Conservation (phyloP, 2,888 invertebrate species). For the Macaria notata region DNA sequence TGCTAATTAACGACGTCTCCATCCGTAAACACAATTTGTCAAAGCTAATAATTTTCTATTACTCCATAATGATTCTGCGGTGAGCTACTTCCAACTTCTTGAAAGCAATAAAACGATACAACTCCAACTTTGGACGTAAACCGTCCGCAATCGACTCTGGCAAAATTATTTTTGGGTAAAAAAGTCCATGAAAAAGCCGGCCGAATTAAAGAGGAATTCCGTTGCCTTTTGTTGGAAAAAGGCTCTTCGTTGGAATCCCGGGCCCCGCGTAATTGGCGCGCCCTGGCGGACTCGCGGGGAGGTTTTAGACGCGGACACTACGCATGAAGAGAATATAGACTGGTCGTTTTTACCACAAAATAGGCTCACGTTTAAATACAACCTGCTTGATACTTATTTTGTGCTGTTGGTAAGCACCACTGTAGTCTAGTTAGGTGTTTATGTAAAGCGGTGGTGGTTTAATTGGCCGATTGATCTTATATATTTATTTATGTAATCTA, state of each 20-base stretch:
- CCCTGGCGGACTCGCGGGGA: conserved; percentile 32
- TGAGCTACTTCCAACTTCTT: conserved; percentile 6
- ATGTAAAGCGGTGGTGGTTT: too few species aligned
- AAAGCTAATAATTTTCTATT: conserved; percentile 2
- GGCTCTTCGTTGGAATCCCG: conserved; percentile 19
- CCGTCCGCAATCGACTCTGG: conserved; percentile 40
- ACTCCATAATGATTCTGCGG: not conserved
- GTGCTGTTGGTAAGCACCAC: too few species aligned
- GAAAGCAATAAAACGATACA: conserved; percentile 23
- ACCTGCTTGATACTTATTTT: too few species aligned
- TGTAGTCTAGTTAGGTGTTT: too few species aligned
- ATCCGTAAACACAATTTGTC: too few species aligned
- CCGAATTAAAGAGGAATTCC: conserved; percentile 49
- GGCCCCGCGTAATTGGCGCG: conserved; percentile 54
- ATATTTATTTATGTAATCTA: too few species aligned
- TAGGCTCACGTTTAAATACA: too few species aligned
- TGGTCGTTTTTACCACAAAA: too few species aligned
- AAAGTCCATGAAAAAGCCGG: conserved; percentile 47
- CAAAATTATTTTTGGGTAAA: conserved; percentile 48
- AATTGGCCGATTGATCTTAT: too few species aligned
- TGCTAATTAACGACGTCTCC: too few species aligned
- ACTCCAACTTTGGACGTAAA: conserved; percentile 34
- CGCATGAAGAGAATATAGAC: too few species aligned
- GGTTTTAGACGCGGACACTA: conserved; percentile 39
- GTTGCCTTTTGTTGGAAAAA: conserved; percentile 46